Percentiles rank a stretch among this genome's conserved stretches.
phyloP scores from a whole-genome alignment of 2,888 invertebrate species.

The Cheilosia scutellata region DNA sequence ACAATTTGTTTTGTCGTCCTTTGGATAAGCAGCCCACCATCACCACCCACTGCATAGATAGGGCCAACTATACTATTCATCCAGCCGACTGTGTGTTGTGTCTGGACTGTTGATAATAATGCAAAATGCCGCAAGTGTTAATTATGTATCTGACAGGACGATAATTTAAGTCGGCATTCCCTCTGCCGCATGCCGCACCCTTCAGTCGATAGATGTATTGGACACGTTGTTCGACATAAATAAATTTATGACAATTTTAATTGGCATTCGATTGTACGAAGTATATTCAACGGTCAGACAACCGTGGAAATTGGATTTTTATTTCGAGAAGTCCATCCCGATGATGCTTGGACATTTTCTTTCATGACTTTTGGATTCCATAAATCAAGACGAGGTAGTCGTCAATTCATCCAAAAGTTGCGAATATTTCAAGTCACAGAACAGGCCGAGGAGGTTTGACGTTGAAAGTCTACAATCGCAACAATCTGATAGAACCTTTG shows the following conservation, averaged over 20 bases:
- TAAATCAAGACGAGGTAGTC: too few relatives aligned
- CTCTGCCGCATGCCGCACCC: constrained; percentile 3
- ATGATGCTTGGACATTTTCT: neutral
- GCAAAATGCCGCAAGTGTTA: constrained; percentile 76
- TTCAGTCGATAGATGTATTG: constrained; percentile 33
- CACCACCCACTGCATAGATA: constrained; percentile 41
- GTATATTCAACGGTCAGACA: constrained; percentile 31
- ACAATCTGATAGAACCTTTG: too few relatives aligned
- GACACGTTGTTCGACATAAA: constrained; percentile 46
- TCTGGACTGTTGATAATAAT: constrained; percentile 70
- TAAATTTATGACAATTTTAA: constrained; percentile 75
- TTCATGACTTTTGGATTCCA: too few relatives aligned
- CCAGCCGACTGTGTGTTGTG: constrained; percentile 32
- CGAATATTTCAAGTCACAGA: too few relatives aligned
- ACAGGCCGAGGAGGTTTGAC: too few relatives aligned
- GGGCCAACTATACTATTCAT: constrained; percentile 34
- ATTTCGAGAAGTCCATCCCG: neutral
- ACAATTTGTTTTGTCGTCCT: constrained; percentile 64
- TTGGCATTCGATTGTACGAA: constrained; percentile 66
- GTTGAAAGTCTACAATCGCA: too few relatives aligned
- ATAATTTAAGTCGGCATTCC: constrained; percentile 67
- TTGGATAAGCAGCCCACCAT: constrained; percentile 9
- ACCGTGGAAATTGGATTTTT: constrained; percentile 42
- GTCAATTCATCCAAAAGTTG: too few relatives aligned
- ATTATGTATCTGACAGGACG: constrained; percentile 76